phyloP scores from a whole-genome alignment of 2,113 vertebrate genomes.

The Bucco capensis region DNA sequence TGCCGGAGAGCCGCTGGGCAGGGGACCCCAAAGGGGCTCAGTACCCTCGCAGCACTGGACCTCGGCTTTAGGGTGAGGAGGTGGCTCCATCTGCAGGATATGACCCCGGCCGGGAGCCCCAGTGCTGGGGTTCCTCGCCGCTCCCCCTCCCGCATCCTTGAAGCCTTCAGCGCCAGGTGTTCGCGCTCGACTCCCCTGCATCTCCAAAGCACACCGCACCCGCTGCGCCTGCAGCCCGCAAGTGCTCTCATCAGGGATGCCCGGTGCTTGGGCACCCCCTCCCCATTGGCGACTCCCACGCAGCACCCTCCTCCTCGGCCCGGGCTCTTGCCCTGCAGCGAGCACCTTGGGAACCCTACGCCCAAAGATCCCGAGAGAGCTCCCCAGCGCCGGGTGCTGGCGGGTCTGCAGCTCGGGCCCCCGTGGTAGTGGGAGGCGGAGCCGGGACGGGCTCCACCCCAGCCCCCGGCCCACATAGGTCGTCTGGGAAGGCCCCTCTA shows the following conservation, averaged over 20 bases:
- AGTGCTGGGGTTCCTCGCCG: not conserved
- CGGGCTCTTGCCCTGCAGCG: not conserved
- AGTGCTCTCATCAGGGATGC: not conserved
- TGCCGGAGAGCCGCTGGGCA: not conserved
- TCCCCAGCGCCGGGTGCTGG: not conserved
- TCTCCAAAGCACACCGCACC: too few relatives aligned
- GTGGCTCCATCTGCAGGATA: slow-evolving; percentile 59
- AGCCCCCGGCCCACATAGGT: slow-evolving; percentile 29
- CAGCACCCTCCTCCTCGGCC: not conserved
- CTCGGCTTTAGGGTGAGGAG: not conserved
- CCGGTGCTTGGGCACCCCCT: not conserved
- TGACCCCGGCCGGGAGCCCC: not conserved
- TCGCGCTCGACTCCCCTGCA: not conserved
- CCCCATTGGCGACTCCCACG: not conserved
- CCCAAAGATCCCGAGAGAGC: not conserved
- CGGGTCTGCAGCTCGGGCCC: not conserved
- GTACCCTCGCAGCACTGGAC: not conserved
- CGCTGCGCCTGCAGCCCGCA: not conserved
- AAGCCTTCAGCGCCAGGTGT: not conserved
- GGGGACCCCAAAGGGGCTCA: not conserved
- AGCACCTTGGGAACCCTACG: not conserved
- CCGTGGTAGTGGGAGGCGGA: not conserved
- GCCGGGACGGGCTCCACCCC: slow-evolving; percentile 27
- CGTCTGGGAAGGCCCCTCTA: not conserved
- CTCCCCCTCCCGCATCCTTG: not conserved